phyloP scores from a whole-genome alignment of 2,797 vertebrate genomes.

The Amblyopsis hoosieri region DNA sequence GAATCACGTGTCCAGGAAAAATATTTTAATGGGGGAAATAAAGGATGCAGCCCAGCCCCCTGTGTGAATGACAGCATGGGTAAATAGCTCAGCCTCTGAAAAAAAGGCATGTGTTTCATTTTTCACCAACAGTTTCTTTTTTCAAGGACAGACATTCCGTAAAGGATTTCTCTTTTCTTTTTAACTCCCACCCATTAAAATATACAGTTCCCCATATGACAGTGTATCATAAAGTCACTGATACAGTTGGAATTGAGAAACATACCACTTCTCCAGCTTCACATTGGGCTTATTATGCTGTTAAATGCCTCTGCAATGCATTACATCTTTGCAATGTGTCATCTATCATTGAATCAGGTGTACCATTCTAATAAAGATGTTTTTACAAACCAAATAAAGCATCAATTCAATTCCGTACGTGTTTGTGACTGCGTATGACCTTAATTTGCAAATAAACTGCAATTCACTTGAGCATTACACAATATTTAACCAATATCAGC shows the following conservation, averaged over 20 bases:
- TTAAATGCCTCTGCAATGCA: no score
- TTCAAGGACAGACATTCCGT: no score
- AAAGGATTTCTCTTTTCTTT: no score
- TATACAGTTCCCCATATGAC: no score
- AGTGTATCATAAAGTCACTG: no score
- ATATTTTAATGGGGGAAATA: constrained; percentile 36
- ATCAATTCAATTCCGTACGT: neutral
- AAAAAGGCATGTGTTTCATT: no score
- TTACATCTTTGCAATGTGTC: no score
- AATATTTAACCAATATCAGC: constrained; percentile 8
- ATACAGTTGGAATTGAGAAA: no score
- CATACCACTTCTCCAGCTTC: no score
- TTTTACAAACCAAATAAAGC: constrained; percentile 15
- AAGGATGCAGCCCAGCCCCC: constrained; percentile 33
- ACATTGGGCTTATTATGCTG: no score
- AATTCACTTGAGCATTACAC: constrained; percentile 11
- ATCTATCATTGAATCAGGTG: neutral
- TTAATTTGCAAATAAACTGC: constrained; percentile 14
- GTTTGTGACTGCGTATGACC: constrained; percentile 12
- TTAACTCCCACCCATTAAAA: no score
- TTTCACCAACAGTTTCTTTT: no score
- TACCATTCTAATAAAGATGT: constrained; percentile 1
- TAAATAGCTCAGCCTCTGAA: constrained; percentile 3
- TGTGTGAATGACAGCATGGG: constrained; percentile 18
- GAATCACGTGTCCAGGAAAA: constrained; percentile 66